Conservation (phyloP, 2,888 invertebrate genomes). For the Gibbula magus region DNA sequence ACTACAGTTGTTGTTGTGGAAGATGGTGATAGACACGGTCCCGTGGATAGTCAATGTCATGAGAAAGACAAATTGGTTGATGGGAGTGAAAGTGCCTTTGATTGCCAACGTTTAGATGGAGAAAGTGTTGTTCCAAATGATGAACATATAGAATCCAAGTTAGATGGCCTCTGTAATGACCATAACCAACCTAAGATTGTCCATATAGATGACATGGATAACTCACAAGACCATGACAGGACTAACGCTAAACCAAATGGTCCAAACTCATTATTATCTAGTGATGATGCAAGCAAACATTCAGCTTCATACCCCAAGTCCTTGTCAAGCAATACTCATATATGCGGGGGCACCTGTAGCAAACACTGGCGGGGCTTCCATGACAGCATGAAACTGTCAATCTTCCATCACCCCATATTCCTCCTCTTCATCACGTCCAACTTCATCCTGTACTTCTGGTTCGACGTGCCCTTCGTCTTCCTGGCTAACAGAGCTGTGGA, state of each 20-base stretch:
- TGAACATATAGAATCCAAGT: too few relatives aligned
- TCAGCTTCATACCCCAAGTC: not conserved
- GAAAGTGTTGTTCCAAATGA: too few relatives aligned
- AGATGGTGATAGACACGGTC: not conserved
- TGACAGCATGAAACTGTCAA: slow-evolving; percentile 47
- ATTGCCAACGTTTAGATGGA: too few relatives aligned
- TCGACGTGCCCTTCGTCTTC: slow-evolving; percentile 94
- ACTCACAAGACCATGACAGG: too few relatives aligned
- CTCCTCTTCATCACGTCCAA: slow-evolving; percentile 85
- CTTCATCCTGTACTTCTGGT: slow-evolving; percentile 90
- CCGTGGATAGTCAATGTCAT: not conserved
- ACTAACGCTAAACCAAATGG: too few relatives aligned
- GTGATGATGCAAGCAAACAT: too few relatives aligned
- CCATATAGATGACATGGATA: too few relatives aligned
- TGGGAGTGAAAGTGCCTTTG: too few relatives aligned
- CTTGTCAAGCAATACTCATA: not conserved
- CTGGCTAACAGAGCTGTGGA: slow-evolving; percentile 85
- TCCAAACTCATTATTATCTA: too few relatives aligned
- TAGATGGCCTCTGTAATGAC: not conserved
- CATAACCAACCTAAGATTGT: not conserved
- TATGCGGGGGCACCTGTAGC: not conserved
- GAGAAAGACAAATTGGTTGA: not conserved
- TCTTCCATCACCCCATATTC: slow-evolving; percentile 49
- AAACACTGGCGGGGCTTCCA: not conserved
- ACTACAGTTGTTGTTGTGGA: not conserved